phyloP scores from a whole-genome alignment of 2,888 invertebrate genomes.

The Serripes groenlandicus region DNA sequence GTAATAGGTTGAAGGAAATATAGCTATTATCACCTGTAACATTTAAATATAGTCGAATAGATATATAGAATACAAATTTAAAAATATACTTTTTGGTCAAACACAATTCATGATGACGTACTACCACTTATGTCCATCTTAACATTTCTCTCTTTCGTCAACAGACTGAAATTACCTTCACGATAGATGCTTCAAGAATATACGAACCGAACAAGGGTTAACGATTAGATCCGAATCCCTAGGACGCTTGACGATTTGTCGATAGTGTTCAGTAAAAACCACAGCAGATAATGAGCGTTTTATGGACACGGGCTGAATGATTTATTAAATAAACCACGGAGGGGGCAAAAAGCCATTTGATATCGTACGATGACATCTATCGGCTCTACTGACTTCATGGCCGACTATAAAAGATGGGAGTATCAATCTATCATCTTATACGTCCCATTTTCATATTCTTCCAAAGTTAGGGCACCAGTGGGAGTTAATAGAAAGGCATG shows the following conservation, averaged over 20 bases:
- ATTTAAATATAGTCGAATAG: neutral
- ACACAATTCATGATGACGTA: neutral
- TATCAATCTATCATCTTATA: too few species aligned
- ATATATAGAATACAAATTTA: neutral
- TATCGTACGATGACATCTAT: too few species aligned
- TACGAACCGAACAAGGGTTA: slow-evolving; percentile 1
- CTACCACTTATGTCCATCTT: too few species aligned
- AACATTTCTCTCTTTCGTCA: too few species aligned
- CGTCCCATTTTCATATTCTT: too few species aligned
- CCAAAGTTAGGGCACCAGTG: too few species aligned
- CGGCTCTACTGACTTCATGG: too few species aligned
- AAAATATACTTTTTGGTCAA: neutral
- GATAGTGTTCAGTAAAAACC: slow-evolving; percentile 2
- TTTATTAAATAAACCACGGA: slow-evolving; percentile 11
- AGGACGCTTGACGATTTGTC: slow-evolving; percentile 7
- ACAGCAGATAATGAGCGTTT: slow-evolving; percentile 19
- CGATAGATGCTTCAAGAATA: neutral
- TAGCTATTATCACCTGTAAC: neutral
- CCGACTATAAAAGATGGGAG: too few species aligned
- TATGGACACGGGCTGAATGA: slow-evolving; percentile 13
- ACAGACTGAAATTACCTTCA: neutral
- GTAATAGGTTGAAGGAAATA: neutral
- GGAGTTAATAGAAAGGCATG: too few species aligned
- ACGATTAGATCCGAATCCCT: slow-evolving; percentile 19
- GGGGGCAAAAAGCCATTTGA: slow-evolving; percentile 14